Percentiles rank a stretch among this genome's conserved stretches.
These are phyloP conservation scores for Sibirionetta formosa DNA, from an alignment of 2,797 vertebrate genomes.

Conservation along the genomic window DNA sequence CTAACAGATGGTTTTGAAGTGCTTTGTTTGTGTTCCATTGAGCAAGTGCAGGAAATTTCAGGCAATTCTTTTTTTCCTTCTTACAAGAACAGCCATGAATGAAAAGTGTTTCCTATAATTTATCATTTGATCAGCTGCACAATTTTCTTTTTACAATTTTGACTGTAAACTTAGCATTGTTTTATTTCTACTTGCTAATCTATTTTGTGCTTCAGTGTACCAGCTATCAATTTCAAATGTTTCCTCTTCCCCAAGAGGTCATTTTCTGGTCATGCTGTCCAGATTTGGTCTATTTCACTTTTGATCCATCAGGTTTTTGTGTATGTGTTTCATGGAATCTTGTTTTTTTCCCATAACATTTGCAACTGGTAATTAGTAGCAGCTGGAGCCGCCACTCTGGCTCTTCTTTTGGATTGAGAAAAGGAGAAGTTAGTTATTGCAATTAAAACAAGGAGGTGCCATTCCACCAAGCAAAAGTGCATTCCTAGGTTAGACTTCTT, in stretches of 20 bases:
- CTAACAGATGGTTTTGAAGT: conserved; percentile 63
- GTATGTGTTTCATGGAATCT: not conserved
- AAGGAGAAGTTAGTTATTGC: not conserved
- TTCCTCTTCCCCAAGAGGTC: not conserved
- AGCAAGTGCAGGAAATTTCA: not conserved
- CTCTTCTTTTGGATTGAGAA: not conserved
- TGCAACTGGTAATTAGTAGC: not conserved
- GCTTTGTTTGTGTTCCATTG: conserved; percentile 15
- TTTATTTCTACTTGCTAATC: not conserved
- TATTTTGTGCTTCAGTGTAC: not conserved
- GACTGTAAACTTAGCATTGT: not conserved
- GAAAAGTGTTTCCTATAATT: conserved; percentile 22
- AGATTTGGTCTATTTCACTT: not conserved
- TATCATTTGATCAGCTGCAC: not conserved
- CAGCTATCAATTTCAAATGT: not conserved
- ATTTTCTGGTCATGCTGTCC: not conserved
- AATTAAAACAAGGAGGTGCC: not conserved
- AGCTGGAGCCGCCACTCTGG: not conserved
- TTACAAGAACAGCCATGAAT: conserved; percentile 38
- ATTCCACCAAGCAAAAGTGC: not conserved
- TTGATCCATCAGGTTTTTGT: not conserved
- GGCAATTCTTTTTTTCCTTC: not conserved
- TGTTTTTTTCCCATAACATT: not conserved
- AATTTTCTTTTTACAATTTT: not conserved
- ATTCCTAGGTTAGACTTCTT: not conserved